A percentile compares a stretch with the other conserved stretches of the same genome.
phyloP scores from a whole-genome alignment of 2,797 vertebrate species.

The Helicolenus hilgendorfi region DNA sequence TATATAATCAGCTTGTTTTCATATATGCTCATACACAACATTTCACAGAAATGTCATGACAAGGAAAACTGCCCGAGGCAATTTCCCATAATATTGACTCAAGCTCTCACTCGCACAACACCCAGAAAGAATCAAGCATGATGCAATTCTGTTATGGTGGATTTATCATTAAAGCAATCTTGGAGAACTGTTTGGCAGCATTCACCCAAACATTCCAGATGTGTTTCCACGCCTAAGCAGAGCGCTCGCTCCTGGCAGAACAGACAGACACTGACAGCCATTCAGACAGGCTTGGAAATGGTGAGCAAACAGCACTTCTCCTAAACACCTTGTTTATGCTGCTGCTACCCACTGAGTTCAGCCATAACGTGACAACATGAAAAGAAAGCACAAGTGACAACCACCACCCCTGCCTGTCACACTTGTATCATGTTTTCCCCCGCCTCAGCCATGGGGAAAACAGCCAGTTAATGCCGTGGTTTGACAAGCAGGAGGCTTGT shows the following conservation, averaged over 20 bases:
- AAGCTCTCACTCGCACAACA: background rate
- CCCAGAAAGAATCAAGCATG: conserved; percentile 1
- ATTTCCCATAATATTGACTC: conserved; percentile 48
- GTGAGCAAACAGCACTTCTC: conserved; percentile 83
- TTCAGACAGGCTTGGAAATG: conserved; percentile 82
- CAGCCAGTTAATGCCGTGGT: conserved; percentile 64
- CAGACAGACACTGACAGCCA: conserved; percentile 72
- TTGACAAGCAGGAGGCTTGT: conserved; percentile 63
- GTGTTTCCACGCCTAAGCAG: conserved; percentile 64
- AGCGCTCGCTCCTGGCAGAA: conserved; percentile 66
- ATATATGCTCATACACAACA: background rate
- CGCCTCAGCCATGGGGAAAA: conserved; percentile 64
- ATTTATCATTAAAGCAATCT: conserved; percentile 61
- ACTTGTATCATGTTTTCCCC: conserved; percentile 65
- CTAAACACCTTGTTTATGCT: conserved; percentile 85
- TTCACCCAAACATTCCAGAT: conserved; percentile 55
- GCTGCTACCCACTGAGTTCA: conserved; percentile 78
- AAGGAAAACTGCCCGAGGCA: conserved; percentile 20
- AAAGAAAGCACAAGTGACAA: conserved; percentile 86
- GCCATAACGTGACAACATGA: conserved; percentile 84
- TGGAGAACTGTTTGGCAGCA: conserved; percentile 62
- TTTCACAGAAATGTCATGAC: conserved; percentile 34
- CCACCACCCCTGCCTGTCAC: conserved; percentile 79
- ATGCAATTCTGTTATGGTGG: conserved; percentile 18
- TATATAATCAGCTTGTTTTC: conserved; percentile 26